These are phyloP conservation scores for Nothoprocta pentlandii DNA, from an alignment of 2,113 vertebrate species.

Conservation along the genomic window DNA sequence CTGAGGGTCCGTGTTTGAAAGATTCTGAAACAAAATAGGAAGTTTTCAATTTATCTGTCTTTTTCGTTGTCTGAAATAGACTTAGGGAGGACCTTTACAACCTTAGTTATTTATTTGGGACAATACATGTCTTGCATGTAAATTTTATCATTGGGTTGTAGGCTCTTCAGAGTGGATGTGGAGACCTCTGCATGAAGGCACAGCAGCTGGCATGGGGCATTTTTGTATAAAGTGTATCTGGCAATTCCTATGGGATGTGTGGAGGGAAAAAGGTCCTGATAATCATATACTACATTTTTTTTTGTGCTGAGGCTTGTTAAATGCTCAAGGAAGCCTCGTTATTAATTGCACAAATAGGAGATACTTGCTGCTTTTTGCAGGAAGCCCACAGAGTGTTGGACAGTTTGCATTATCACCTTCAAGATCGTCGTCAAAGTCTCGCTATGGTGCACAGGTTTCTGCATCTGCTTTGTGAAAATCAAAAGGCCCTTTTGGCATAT, in stretches of 20 bases:
- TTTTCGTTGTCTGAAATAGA: neutral
- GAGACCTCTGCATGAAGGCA: no score
- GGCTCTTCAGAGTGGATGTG: neutral
- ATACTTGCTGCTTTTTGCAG: neutral
- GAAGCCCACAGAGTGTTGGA: neutral
- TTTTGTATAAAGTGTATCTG: neutral
- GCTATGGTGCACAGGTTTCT: neutral
- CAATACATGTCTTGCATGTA: neutral
- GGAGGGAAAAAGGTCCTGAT: neutral
- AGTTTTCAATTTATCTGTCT: neutral
- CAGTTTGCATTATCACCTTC: neutral
- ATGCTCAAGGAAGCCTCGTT: neutral
- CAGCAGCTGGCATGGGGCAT: neutral
- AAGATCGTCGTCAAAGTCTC: neutral
- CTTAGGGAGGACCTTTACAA: neutral
- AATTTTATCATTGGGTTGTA: neutral
- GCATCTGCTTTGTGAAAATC: neutral
- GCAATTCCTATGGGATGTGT: neutral
- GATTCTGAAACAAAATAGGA: neutral
- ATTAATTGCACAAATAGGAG: neutral
- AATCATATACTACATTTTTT: rapidly evolving
- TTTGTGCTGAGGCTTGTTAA: neutral
- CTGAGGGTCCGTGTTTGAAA: neutral
- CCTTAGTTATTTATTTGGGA: neutral
- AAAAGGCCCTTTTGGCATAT: rapidly evolving